phyloP scores from a whole-genome alignment of 2,888 invertebrate genomes.

The Aproaerema taeniolella region DNA sequence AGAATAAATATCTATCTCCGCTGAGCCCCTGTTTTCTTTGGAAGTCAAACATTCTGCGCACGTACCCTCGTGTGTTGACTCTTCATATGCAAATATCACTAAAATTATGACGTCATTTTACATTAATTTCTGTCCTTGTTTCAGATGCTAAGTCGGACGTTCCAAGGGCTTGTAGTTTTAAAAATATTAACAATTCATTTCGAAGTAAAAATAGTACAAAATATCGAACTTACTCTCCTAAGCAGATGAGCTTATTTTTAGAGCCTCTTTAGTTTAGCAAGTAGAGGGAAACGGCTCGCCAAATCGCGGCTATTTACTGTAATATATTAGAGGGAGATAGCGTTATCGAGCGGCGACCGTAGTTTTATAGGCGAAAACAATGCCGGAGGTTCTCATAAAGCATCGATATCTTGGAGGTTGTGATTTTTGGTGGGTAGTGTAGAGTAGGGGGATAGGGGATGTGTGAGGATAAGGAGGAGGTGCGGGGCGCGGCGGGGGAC shows the following conservation, averaged over 20 bases:
- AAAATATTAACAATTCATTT: conserved; percentile 29
- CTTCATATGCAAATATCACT: neutral
- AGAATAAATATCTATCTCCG: conserved; percentile 4
- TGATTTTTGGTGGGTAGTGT: conserved; percentile 57
- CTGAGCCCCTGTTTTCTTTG: conserved; percentile 3
- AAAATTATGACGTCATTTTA: conserved; percentile 3
- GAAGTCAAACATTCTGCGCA: conserved; percentile 5
- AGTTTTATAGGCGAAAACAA: conserved; percentile 62
- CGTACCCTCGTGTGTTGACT: conserved; percentile 1
- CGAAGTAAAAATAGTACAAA: conserved; percentile 52
- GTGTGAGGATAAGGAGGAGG: conserved; percentile 72
- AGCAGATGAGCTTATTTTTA: conserved; percentile 32
- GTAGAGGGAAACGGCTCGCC: conserved; percentile 30
- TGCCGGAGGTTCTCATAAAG: conserved; percentile 67
- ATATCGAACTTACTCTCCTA: conserved; percentile 57
- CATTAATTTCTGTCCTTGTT: conserved; percentile 40
- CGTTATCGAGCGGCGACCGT: conserved; percentile 44
- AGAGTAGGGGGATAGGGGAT: conserved; percentile 42
- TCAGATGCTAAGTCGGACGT: conserved; percentile 74
- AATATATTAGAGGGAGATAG: conserved; percentile 54
- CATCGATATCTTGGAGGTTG: conserved; percentile 65
- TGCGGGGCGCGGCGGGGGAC: conserved; percentile 51
- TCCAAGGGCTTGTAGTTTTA: conserved; percentile 37
- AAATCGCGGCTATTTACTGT: conserved; percentile 47
- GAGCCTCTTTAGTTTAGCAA: conserved; percentile 21